Base-by-base conservation (phyloP, 2,888 invertebrate species). In the Drosophila borealis region DNA sequence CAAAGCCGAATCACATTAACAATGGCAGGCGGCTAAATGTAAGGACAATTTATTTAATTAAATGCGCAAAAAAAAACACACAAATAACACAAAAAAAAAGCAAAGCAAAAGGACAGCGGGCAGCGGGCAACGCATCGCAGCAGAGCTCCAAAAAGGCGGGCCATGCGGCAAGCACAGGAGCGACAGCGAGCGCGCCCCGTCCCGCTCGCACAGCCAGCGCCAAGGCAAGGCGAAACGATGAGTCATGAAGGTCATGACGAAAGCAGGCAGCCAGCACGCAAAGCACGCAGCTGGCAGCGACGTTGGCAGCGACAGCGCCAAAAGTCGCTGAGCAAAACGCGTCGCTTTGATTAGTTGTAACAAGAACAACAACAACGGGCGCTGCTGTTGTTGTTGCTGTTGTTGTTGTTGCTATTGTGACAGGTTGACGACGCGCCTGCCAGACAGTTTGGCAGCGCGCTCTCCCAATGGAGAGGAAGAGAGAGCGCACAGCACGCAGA, bases 241-340 rank as follows among this genome's bases (percentile, higher is more conserved):
- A 92, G 92, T 92, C 92, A 92, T 92, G 92, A 92, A 92, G 92
- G 92, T 92, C 92, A 92, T 92, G 92, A 92, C 91, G 91, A 92
- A 86, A 86, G 83, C 83, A 86, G 53, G 67, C 70, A 50, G 61
- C 56, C 66, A 53, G 42, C 57, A 54, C n/a, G 37, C 72, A 62
- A 45, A 49, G 39, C 57, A 54, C n/a, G 37, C 72, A 62, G 49
- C 49, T 14, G 10, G 50, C 66, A 17, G 44, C 60, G 60, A 50
- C 72, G 55, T 55, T 42, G 33, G 14, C 67, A 50, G 50, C 63
- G 56, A 44, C 64, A 69, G 75, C 61, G 64, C 56, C 75, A 80
- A 85, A 85, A 80, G 71, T 75, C 78, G 83, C 64, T 63, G 50
- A 36, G 65, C 65, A 64, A 66, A 66, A 66, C 48, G 64, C 61